Evolutionary conservation across 1,140 invertebrate genomes (phyloP), one percentile per base, ranked within the genome.

Genomic region (Epicauta chinensis): DNA sequence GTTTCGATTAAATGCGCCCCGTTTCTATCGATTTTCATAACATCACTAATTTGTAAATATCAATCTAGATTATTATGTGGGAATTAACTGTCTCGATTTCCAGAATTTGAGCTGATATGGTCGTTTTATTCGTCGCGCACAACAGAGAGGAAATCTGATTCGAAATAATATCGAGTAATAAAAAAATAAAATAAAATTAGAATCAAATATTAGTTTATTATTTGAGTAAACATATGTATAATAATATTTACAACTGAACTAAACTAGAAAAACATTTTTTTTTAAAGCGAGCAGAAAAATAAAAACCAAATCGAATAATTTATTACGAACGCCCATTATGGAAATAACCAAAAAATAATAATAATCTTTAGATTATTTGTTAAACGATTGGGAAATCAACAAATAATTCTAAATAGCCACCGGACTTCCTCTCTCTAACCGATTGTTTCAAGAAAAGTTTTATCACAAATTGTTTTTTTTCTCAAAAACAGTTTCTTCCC

Each of bases 151-250:
- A 49, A 49, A 39, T 49, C 45, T 30, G 23, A 23, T 23, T 23
- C 11, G 5, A 39, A 49, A 49, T 5, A 49, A 39, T 17, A 40
- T 29, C 36, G 23, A 23, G 16, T 13, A 12, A 40, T 40, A 49
- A 2, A 14, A 40, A 39, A 43, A 43, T 15, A 42, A 39, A 46
- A 46, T 11, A 52, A 42, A 49, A 46, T 41, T 32, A 49, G 13
- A 54, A 44, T 44, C 40, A 57, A 53, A 43, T 45, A 57, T 57
- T 57, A 57, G 55, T 57, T 57, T 57, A 57, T 57, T 57, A 40
- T 53, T 39, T 49, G 51, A 57, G 51, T 57, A 51, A 56, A 56
- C 55, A 57, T 49, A 57, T 48, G 44, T 57, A 57, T 57, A 57
- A 57, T 50, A 23, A 48, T 57, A 57, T 57, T 53, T 57, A 57